Evolutionary conservation across 2,888 invertebrate species (phyloP), one percentile per base, ranked within the genome.

Genomic region (Chymomyza amoena): DNA sequence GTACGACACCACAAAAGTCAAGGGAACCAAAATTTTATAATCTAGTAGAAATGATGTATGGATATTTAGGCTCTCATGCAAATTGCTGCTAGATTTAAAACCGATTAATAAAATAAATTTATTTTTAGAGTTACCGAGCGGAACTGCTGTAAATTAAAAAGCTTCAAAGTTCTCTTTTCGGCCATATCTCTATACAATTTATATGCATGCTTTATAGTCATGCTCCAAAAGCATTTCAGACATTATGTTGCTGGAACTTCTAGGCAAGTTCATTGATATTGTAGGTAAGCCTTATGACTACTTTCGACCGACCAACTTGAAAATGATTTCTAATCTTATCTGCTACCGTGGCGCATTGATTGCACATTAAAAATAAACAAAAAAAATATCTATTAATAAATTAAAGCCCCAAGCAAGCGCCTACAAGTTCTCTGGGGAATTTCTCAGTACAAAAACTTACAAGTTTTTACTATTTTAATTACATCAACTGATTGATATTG

Each of bases 351-450:
- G 64, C 70, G 52, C 70, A 69, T 76, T 75, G 80, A 84, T 83
- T 86, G 76, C 70, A 66, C 65, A 77, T 87, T 83, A 84, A 71
- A 86, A 77, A 83, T 83, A 83, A 75, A 84, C 73, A 86, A 73
- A 70, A 73, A 70, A 18, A 84, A 75, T 69, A 18, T 28, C 77
- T 84, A 86, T 72, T 84, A 83, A 84, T 83, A 86, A 79, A 7
- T 5, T 63, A 57, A 74, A 68, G 39, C 63, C 57, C 52, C 50
- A 75, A 61, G 64, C 50, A 75, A 61, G 64, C 57, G 66, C 20
- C 76, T 68, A 75, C 73, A 61, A 25, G 32, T 63, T 76, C 75
- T 67, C 75, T 77, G 73, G 39, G 16, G 59, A 59, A 52, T 70
- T 61, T 32, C 16, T 32, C 25, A 13, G 36, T 2, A 59, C 32